These are phyloP conservation scores for Melanerpes formicivorus DNA, from an alignment of 2,113 vertebrate species.

Conservation along the genomic window DNA sequence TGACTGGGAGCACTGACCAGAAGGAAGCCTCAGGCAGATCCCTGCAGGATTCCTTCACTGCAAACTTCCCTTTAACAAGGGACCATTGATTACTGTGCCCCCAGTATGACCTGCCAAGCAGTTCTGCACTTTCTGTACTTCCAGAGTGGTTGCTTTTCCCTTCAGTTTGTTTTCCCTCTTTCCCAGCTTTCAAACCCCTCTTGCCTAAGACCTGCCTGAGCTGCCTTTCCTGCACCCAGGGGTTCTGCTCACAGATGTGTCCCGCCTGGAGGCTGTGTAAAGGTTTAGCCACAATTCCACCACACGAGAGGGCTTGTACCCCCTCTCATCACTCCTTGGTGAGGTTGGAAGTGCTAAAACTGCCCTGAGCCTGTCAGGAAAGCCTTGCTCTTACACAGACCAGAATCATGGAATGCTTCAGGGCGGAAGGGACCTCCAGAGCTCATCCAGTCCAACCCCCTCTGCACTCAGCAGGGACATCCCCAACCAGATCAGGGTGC, in stretches of 20 bases:
- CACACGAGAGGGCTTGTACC: rapidly evolving
- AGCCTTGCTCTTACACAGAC: background rate
- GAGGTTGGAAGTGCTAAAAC: background rate
- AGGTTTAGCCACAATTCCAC: background rate
- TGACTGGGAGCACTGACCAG: background rate
- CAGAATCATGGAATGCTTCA: too few species aligned
- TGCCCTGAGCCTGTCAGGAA: background rate
- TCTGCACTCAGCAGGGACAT: too few species aligned
- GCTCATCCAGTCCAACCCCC: too few species aligned
- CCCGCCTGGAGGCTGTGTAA: background rate
- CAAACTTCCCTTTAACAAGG: background rate
- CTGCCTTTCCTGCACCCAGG: background rate
- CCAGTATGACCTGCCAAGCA: background rate
- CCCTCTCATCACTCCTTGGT: background rate
- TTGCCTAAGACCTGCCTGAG: background rate
- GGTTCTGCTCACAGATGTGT: background rate
- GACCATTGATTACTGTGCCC: background rate
- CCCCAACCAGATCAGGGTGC: too few species aligned
- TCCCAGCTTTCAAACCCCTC: background rate
- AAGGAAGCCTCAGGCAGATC: background rate
- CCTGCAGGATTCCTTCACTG: background rate
- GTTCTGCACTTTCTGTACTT: background rate
- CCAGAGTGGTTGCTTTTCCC: background rate
- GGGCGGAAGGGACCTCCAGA: too few species aligned
- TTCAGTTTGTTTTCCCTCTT: background rate